Conservation (phyloP, 2,113 vertebrate genomes). For the Mesoclemmys tuberculata region DNA sequence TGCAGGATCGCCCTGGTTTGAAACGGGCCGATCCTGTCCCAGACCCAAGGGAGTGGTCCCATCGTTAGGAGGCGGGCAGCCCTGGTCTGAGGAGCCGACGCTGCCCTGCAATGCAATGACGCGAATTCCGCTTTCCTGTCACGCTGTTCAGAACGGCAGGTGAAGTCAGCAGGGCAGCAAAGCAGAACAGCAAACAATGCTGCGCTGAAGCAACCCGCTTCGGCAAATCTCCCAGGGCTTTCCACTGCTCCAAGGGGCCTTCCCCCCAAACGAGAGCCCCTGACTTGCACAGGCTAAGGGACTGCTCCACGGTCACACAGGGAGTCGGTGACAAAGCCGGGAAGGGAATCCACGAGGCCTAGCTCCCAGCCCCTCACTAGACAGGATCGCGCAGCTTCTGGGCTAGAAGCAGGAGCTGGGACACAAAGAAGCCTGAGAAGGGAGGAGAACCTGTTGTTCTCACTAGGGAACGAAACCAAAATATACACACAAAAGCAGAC, state of each 20-base stretch:
- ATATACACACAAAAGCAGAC: rapidly evolving
- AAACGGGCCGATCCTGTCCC: background rate
- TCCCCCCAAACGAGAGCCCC: no score
- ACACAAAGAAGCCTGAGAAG: background rate
- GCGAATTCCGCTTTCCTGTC: background rate
- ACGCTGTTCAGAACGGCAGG: background rate
- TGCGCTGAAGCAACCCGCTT: background rate
- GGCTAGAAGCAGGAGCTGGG: background rate
- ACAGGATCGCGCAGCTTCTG: background rate
- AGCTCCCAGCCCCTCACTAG: background rate
- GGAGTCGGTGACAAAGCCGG: no score
- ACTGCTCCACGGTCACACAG: background rate
- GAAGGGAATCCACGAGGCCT: background rate
- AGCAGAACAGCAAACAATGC: background rate
- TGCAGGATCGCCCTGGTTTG: slow-evolving; percentile 1
- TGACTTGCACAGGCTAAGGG: background rate
- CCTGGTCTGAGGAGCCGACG: background rate
- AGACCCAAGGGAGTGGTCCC: background rate
- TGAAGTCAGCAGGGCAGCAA: background rate
- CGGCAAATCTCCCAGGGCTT: background rate
- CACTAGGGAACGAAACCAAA: background rate
- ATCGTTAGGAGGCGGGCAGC: background rate
- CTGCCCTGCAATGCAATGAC: background rate
- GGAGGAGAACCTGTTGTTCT: background rate
- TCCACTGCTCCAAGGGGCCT: no score